A percentile compares a stretch with the other conserved stretches of the same genome.
Conservation (phyloP, 2,797 vertebrate species). For the Toxotes lorentzi region DNA sequence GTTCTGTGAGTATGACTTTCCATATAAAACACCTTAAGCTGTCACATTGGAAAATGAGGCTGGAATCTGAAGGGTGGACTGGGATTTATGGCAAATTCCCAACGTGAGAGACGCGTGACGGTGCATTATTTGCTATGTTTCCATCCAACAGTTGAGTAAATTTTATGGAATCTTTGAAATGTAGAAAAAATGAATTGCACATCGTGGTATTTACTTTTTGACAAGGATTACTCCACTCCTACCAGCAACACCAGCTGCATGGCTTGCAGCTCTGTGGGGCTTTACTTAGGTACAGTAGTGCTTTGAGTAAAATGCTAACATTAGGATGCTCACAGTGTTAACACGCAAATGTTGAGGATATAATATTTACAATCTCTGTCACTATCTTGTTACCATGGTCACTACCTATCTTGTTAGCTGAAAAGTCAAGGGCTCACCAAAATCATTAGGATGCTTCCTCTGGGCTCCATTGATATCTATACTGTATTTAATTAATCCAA, state of each 20-base stretch:
- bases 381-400: too few species aligned
- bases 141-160: not conserved
- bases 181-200: not conserved
- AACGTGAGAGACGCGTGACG: not conserved
- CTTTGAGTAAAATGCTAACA: not conserved
- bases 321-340: too few species aligned
- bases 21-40: slow-evolving; percentile 57
- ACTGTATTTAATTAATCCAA: too few species aligned
- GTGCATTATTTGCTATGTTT: slow-evolving; percentile 13
- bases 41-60: slow-evolving; percentile 48
- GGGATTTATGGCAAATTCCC: slow-evolving; percentile 22
- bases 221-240: not conserved
- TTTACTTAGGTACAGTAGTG: too few species aligned
- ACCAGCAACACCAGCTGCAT: too few species aligned
- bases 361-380: too few species aligned
- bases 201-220: not conserved
- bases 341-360: too few species aligned
- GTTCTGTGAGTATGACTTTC: slow-evolving; percentile 49
- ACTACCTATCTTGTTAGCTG: too few species aligned
- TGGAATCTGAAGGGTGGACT: slow-evolving; percentile 28
- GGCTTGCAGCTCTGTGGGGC: not conserved
- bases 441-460: too few species aligned
- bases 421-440: too few species aligned
- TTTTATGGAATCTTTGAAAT: not conserved
- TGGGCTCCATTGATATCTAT: too few species aligned